A percentile compares a stretch with the other conserved stretches of the same genome.
Evolutionary conservation across 2,113 vertebrate species (phyloP).

Genomic region (Syngnathus floridae): DNA sequence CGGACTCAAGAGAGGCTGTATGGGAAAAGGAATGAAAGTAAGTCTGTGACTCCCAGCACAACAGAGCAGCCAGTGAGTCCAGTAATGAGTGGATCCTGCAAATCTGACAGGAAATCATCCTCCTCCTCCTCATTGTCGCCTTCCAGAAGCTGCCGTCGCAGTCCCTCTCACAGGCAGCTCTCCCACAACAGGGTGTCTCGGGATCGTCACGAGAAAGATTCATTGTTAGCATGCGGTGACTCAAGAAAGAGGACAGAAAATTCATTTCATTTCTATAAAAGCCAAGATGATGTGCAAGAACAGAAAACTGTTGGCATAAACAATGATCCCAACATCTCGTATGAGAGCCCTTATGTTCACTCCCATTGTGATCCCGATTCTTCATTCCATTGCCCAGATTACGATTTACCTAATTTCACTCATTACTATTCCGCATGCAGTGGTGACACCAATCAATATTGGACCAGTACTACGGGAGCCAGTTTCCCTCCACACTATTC

Average conservation of each 20-base stretch:
- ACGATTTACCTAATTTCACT: constrained; percentile 9
- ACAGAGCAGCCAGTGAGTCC: neutral
- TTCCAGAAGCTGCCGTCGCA: constrained; percentile 13
- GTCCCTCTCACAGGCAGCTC: neutral
- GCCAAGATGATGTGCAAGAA: neutral
- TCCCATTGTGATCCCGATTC: neutral
- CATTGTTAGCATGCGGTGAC: neutral
- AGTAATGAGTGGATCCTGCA: neutral
- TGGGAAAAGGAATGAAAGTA: constrained; percentile 25
- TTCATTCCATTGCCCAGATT: neutral
- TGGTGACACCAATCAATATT: neutral
- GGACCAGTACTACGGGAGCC: neutral
- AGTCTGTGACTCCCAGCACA: neutral
- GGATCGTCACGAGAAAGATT: neutral
- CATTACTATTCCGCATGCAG: neutral
- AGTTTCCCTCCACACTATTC: neutral
- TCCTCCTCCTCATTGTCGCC: neutral
- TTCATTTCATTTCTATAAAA: neutral
- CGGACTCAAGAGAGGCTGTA: constrained; percentile 55
- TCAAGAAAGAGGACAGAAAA: constrained; percentile 3
- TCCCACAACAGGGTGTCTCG: constrained; percentile 12
- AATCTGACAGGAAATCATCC: constrained; percentile 3
- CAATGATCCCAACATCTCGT: neutral
- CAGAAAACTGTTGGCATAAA: neutral
- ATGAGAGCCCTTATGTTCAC: neutral